Evolutionary conservation across 1,140 invertebrate genomes (phyloP).

Genomic region (Pachypsylla venusta): DNA sequence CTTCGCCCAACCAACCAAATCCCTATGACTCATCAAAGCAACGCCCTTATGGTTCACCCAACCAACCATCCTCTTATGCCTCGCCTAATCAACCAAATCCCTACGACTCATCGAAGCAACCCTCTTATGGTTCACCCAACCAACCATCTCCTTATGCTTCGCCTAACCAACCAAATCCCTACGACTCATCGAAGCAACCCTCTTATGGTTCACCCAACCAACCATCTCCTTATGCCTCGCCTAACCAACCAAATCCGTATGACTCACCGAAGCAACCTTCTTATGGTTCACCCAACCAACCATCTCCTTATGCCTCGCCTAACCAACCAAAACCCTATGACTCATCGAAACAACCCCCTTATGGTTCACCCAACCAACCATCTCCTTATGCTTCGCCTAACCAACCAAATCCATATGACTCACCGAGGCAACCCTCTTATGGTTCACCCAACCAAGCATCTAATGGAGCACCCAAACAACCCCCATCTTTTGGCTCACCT

Average conservation of each 20-base stretch:
- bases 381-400: background rate
- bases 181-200: no score
- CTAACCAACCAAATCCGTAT: no score
- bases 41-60: background rate
- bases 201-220: no score
- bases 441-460: background rate
- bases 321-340: conserved; percentile 2
- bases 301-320: background rate
- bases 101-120: no score
- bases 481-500: background rate
- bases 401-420: background rate
- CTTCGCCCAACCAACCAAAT: background rate
- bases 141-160: no score
- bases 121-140: no score
- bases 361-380: background rate
- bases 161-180: no score
- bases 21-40: no score
- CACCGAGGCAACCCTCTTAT: background rate
- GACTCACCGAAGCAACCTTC: no score
- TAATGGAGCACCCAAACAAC: background rate
- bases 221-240: no score
- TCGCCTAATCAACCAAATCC: no score
- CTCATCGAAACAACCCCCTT: background rate
- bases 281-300: background rate
- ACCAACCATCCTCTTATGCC: no score